phyloP scores from a whole-genome alignment of 2,797 vertebrate genomes.

The Lepilemur septentrionalis region DNA sequence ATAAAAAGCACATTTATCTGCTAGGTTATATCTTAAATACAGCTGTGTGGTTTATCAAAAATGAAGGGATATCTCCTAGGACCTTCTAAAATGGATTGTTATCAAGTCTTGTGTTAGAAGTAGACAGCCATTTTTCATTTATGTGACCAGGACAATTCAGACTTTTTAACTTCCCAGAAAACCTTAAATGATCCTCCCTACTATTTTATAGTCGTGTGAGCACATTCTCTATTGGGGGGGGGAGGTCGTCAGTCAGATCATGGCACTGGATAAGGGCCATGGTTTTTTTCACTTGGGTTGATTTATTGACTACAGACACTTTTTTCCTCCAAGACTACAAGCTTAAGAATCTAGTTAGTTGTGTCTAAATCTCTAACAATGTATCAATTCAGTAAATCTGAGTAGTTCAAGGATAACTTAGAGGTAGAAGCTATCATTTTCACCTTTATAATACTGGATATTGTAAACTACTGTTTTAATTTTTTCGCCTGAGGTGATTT shows the following conservation, averaged over 20 bases:
- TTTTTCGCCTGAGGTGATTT: neutral
- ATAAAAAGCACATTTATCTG: conserved; percentile 49
- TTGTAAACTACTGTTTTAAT: neutral
- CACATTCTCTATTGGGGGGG: neutral
- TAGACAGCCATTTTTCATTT: neutral
- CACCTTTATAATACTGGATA: neutral
- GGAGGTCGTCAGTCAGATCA: neutral
- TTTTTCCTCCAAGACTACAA: neutral
- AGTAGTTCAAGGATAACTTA: neutral
- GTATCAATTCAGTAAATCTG: neutral
- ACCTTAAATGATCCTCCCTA: neutral
- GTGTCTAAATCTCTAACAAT: neutral
- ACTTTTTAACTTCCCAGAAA: conserved; percentile 15
- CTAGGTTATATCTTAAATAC: neutral
- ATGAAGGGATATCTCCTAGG: neutral
- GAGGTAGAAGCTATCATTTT: neutral
- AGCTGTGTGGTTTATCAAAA: conserved; percentile 53
- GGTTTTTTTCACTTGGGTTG: neutral
- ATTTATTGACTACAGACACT: neutral
- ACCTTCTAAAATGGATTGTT: neutral
- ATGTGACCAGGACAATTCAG: neutral
- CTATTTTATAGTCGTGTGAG: neutral
- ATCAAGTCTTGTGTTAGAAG: neutral
- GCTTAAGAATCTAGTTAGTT: neutral
- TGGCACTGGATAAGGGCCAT: neutral